Percentiles rank a stretch among this genome's conserved stretches.
phyloP scores from a whole-genome alignment of 2,797 vertebrate species.

The Saxicola maurus region DNA sequence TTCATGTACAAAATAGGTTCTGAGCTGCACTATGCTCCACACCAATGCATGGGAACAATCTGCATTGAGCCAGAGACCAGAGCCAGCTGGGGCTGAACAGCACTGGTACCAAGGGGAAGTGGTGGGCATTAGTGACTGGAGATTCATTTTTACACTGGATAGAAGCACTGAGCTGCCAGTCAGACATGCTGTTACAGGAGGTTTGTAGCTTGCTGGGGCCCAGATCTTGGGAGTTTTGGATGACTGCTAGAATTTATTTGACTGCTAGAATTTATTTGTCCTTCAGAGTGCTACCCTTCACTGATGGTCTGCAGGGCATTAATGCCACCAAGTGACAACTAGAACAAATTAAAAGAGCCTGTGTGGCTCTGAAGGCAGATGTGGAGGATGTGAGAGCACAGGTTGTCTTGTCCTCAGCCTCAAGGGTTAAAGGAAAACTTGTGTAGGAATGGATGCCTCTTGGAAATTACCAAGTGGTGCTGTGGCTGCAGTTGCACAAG shows the following conservation, averaged over 20 bases:
- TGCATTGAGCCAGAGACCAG: not conserved
- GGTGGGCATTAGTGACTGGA: not conserved
- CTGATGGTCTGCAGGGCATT: not conserved
- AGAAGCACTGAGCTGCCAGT: not conserved
- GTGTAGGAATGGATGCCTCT: not conserved
- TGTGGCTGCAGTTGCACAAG: not conserved
- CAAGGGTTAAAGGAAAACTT: not conserved
- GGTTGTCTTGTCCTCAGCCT: not conserved
- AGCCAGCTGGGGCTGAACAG: not conserved
- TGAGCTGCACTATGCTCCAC: not conserved
- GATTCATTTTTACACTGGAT: not conserved
- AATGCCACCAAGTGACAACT: accelerated
- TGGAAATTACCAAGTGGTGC: not conserved
- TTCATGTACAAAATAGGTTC: not conserved
- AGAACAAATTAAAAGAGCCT: not conserved
- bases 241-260: not conserved
- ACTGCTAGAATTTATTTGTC: not conserved
- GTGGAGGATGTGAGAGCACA: not conserved
- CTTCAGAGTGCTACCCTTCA: not conserved
- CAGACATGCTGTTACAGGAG: not conserved
- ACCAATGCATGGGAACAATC: not conserved
- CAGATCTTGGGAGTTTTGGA: not conserved
- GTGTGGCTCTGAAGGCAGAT: not conserved
- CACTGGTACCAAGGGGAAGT: not conserved
- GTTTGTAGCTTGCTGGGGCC: not conserved